Percentiles rank a stretch among this genome's conserved stretches.
These are phyloP conservation scores for Hydropsyche tenuis DNA, from an alignment of 1,140 invertebrate species.

Conservation along the genomic window DNA sequence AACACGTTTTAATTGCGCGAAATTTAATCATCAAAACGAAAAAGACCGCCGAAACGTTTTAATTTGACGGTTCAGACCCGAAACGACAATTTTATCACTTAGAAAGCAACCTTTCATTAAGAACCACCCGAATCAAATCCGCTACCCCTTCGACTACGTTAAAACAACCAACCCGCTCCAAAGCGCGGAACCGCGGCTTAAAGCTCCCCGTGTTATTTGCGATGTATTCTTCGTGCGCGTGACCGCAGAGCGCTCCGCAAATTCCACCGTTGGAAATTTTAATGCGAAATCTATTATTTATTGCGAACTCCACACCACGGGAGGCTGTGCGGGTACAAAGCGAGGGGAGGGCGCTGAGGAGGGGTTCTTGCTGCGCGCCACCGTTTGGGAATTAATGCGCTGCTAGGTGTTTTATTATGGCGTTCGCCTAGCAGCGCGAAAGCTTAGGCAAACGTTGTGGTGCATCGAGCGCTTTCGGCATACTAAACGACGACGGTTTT, in stretches of 20 bases:
- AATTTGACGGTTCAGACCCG: too few relatives aligned
- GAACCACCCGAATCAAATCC: too few relatives aligned
- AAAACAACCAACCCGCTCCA: too few relatives aligned
- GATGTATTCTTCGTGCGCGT: constrained; percentile 48
- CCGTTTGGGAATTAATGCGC: constrained; percentile 24
- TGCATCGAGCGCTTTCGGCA: neutral
- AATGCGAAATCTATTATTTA: constrained; percentile 49
- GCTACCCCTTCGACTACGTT: too few relatives aligned
- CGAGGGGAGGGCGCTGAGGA: neutral
- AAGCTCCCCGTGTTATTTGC: constrained; percentile 45
- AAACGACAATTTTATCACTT: too few relatives aligned
- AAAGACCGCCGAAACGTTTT: too few relatives aligned
- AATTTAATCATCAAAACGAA: too few relatives aligned
- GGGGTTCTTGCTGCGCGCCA: neutral
- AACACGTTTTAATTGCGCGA: too few relatives aligned
- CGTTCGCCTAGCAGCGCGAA: neutral
- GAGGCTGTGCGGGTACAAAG: too few relatives aligned
- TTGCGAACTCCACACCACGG: constrained; percentile 20
- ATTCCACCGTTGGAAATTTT: constrained; percentile 45
- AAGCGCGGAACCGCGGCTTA: neutral
- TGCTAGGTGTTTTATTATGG: neutral
- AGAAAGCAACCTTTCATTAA: too few relatives aligned
- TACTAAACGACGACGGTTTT: neutral
- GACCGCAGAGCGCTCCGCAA: constrained; percentile 47
- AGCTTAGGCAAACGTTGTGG: neutral